phyloP scores from a whole-genome alignment of 2,797 vertebrate species.

The Euphonia xanthogaster region DNA sequence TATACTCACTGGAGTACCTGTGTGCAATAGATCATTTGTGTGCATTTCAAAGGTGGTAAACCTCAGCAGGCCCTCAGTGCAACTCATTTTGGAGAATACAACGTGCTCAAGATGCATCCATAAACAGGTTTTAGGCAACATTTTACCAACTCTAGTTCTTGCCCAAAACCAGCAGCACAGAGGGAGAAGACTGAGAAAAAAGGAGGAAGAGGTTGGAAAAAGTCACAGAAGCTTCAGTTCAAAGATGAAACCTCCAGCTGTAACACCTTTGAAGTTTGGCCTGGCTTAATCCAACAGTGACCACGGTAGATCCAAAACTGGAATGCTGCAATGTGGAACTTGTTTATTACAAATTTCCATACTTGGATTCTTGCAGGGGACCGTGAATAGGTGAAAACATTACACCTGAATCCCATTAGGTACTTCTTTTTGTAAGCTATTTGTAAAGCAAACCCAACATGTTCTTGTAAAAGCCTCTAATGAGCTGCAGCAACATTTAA shows the following conservation, averaged over 20 bases:
- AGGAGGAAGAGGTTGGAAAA: neutral
- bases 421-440: neutral
- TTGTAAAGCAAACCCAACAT: neutral
- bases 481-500: neutral
- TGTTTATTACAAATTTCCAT: neutral
- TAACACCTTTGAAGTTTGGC: neutral
- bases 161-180: neutral
- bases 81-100: neutral
- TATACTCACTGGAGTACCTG: neutral
- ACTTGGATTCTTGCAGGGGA: neutral
- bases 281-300: neutral
- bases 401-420: neutral
- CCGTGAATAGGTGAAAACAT: neutral
- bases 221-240: neutral
- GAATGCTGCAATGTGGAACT: neutral
- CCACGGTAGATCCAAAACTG: neutral
- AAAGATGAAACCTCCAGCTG: neutral
- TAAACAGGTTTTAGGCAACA: neutral
- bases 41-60: neutral
- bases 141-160: neutral
- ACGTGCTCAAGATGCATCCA: neutral
- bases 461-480: slow-evolving; percentile 8
- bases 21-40: neutral
- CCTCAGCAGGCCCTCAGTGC: neutral
- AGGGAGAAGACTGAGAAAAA: neutral